Evolutionary conservation across 2,888 invertebrate genomes (phyloP), one percentile per base, ranked within the genome.

Genomic region (Drosophila yooni): DNA sequence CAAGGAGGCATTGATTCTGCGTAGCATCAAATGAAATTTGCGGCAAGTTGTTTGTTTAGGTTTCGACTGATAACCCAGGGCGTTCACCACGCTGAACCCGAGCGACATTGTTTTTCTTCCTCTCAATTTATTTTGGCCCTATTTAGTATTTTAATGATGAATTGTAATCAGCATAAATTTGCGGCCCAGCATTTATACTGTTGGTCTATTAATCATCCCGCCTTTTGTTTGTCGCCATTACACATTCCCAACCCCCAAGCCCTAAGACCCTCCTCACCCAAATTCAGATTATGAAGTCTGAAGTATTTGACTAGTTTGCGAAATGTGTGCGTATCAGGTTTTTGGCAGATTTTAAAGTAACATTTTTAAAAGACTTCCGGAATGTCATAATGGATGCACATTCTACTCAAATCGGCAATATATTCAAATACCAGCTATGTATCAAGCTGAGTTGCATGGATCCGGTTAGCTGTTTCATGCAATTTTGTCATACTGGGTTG

Each of bases 91-190:
- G n/a, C 43, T 59, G 11, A 51, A 58, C 60, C 48, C 36, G 50
- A n/a, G 29, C 27, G 59, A 18, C 59, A 57, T 76, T 76, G 77
- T 71, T 76, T 72, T 53, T 52, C 68, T 43, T 73, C 33, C 65
- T 54, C 60, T 60, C 54, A 54, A 70, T 72, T 58, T 48, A 46
- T 56, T 58, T 67, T 59, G 40, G 68, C 57, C 72, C 83, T 76
- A 72, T 82, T 75, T 78, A 40, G 72, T 74, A 72, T 69, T 75
- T 83, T 86, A 78, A 80, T 82, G 88, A 88, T 88, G 81, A 86
- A 86, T 86, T 79, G 81, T 81, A 88, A 86, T 86, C 86, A 88
- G 83, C 85, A 85, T 51, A 65, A 80, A 78, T 83, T 81, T 80
- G 83, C 67, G 70, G 64, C 53, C 48, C 48, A 53, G 63, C 70